Evolutionary conservation across 2,888 invertebrate genomes (phyloP).

Genomic region (Tupiocoris notatus): DNA sequence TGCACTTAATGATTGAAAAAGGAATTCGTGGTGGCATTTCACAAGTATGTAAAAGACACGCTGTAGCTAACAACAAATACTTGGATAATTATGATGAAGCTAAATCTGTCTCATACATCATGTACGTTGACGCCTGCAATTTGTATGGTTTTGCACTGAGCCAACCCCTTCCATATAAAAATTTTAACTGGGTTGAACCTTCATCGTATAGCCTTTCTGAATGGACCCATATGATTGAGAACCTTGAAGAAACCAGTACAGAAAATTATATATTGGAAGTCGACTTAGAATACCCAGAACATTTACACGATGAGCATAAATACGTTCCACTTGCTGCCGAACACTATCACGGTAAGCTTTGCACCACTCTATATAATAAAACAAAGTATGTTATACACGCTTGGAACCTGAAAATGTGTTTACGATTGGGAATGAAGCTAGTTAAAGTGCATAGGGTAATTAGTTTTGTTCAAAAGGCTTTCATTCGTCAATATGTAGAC

Average conservation of each 20-base stretch:
- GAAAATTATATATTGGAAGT: neutral
- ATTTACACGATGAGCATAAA: slow-evolving; percentile 10
- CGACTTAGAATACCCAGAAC: neutral
- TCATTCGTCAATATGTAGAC: slow-evolving; percentile 11
- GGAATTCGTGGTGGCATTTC: slow-evolving; percentile 50
- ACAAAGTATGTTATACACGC: slow-evolving; percentile 12
- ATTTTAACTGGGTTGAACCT: neutral
- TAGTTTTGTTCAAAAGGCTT: neutral
- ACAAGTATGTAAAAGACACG: slow-evolving; percentile 45
- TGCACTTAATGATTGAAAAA: slow-evolving; percentile 50
- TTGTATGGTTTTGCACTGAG: slow-evolving; percentile 2
- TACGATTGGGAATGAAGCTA: slow-evolving; percentile 5
- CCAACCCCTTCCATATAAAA: neutral
- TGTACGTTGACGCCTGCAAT: slow-evolving; percentile 43
- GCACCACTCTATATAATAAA: neutral
- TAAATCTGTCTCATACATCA: neutral
- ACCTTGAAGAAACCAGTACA: neutral
- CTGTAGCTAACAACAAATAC: slow-evolving; percentile 38
- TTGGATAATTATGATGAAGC: slow-evolving; percentile 16
- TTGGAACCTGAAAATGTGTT: neutral
- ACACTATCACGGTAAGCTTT: neutral
- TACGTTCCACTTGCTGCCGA: neutral
- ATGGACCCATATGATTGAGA: neutral
- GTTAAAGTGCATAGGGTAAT: slow-evolving; percentile 9
- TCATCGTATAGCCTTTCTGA: neutral